phyloP scores from a whole-genome alignment of 1,140 invertebrate species.

The Chironomus striatipennis region DNA sequence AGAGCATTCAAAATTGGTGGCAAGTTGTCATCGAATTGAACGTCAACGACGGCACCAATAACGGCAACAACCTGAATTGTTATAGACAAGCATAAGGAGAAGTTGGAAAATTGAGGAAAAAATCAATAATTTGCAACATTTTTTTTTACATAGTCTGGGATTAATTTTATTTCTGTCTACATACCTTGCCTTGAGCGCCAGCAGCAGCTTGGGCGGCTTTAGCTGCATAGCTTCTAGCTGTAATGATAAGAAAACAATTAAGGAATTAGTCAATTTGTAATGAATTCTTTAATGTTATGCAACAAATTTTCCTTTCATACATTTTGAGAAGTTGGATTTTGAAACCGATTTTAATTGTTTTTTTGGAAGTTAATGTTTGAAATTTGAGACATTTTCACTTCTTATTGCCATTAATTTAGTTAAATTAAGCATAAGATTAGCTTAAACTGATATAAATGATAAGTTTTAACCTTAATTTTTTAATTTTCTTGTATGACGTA shows the following conservation, averaged over 20 bases:
- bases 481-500: neutral
- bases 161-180: no score
- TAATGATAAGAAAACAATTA: conserved; percentile 28
- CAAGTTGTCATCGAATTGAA: conserved; percentile 93
- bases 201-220: conserved; percentile 45
- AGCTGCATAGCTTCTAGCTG: conserved; percentile 42
- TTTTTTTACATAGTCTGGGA: no score
- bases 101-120: neutral
- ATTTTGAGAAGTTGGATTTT: neutral
- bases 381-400: neutral
- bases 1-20: conserved; percentile 97
- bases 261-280: neutral
- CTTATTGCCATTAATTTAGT: neutral
- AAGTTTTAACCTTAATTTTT: conserved; percentile 12
- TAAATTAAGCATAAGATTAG: neutral
- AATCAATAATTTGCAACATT: neutral
- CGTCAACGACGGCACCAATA: conserved; percentile 99
- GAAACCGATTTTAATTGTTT: neutral
- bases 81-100: conserved; percentile 24
- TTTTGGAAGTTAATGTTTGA: neutral
- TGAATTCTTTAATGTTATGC: neutral
- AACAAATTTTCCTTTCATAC: neutral
- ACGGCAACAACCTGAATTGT: conserved; percentile 81
- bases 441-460: neutral
- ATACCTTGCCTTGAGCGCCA: conserved; percentile 37